Percentiles rank a stretch among this genome's conserved stretches.
Evolutionary conservation across 2,797 vertebrate genomes (phyloP).

Genomic region (Diplodus puntazzo): DNA sequence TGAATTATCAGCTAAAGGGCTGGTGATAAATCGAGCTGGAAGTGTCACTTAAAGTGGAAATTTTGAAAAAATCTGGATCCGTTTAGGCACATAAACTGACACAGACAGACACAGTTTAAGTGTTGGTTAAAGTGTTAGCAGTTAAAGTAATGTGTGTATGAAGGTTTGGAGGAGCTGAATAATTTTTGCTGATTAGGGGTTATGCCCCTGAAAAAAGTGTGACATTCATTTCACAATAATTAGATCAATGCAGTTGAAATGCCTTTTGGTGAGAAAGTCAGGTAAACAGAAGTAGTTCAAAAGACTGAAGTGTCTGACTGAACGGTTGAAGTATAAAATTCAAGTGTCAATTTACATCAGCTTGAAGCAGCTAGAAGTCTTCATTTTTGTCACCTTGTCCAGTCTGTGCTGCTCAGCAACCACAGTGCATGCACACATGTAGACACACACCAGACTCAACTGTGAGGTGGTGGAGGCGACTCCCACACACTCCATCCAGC

Average conservation of each 20-base stretch:
- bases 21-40: no score
- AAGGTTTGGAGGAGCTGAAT: neutral
- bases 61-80: neutral
- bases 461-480: neutral
- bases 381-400: constrained; percentile 1
- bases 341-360: neutral
- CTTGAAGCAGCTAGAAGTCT: no score
- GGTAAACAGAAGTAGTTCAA: neutral
- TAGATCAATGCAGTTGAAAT: neutral
- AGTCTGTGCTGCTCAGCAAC: constrained; percentile 8
- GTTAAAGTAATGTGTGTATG: neutral
- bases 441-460: constrained; percentile 25
- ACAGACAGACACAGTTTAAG: neutral
- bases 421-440: constrained; percentile 10
- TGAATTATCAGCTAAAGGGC: no score
- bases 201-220: neutral
- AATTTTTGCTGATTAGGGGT: neutral
- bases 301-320: no score
- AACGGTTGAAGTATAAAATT: neutral
- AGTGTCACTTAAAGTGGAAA: neutral
- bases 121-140: neutral
- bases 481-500: constrained; percentile 58
- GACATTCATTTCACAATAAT: neutral
- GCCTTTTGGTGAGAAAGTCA: neutral
- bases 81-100: neutral